A percentile compares a stretch with the other conserved stretches of the same genome.
Conservation (phyloP, 2,888 invertebrate species). For the Cynaeus angustus region DNA sequence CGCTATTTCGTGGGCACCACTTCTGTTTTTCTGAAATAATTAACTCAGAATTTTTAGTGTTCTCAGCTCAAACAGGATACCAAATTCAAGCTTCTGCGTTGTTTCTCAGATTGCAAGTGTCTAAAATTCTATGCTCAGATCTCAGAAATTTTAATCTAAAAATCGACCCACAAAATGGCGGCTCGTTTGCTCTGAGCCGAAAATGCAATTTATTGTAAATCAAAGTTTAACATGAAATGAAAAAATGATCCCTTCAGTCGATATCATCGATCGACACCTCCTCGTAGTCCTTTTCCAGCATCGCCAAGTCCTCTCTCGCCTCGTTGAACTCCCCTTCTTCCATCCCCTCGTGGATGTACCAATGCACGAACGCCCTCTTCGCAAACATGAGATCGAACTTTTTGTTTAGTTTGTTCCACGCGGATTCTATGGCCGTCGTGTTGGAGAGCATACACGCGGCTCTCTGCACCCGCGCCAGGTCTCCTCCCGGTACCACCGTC, state of each 20-base stretch:
- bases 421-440: slow-evolving; percentile 92
- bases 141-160: no score
- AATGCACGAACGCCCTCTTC: slow-evolving; percentile 95
- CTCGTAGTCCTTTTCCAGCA: slow-evolving; percentile 83
- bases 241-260: slow-evolving; percentile 26
- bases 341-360: slow-evolving; percentile 88
- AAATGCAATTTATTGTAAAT: slow-evolving; percentile 1
- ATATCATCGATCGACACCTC: slow-evolving; percentile 79
- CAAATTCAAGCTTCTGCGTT: no score
- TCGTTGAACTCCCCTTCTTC: slow-evolving; percentile 89
- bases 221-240: slow-evolving; percentile 12
- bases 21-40: no score
- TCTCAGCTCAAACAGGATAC: no score
- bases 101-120: no score
- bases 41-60: no score
- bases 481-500: slow-evolving; percentile 83
- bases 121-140: no score
- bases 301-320: slow-evolving; percentile 85
- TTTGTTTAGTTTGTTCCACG: slow-evolving; percentile 91
- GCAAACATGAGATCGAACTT: slow-evolving; percentile 97
- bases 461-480: slow-evolving; percentile 87
- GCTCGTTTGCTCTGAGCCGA: no score
- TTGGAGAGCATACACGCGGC: slow-evolving; percentile 94
- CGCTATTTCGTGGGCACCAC: no score
- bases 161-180: no score